Conservation (phyloP, 2,888 invertebrate genomes). For the Holacanthella duospinosa region DNA sequence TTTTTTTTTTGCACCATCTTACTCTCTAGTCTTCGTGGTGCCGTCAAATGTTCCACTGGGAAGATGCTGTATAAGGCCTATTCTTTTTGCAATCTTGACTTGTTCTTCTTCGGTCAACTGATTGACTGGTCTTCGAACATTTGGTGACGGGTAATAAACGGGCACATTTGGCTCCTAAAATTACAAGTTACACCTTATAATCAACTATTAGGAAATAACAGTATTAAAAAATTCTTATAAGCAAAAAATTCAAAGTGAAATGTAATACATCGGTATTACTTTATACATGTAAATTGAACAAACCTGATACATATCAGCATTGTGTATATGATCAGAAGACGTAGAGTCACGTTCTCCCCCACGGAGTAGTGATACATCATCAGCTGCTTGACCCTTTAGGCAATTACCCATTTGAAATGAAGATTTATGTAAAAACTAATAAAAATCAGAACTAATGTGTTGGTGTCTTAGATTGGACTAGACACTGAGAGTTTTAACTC, state of each 20-base stretch:
- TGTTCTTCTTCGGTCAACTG: constrained; percentile 70
- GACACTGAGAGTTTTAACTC: too few species aligned
- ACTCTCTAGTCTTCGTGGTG: constrained; percentile 66
- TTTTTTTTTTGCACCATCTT: too few species aligned
- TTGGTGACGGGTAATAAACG: constrained; percentile 57
- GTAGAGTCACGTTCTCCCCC: constrained; percentile 50
- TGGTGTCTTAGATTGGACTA: too few species aligned
- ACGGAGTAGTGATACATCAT: constrained; percentile 54
- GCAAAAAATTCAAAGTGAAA: too few species aligned
- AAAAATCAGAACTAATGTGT: too few species aligned
- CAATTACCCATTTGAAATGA: constrained; percentile 73
- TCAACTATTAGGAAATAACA: too few species aligned
- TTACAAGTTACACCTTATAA: neutral
- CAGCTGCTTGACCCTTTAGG: constrained; percentile 54
- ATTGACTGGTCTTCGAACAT: constrained; percentile 52
- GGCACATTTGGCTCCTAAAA: constrained; percentile 48
- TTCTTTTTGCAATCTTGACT: constrained; percentile 72
- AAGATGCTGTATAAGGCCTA: constrained; percentile 76
- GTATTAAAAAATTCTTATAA: too few species aligned
- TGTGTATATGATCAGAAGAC: constrained; percentile 49
- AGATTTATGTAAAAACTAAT: too few species aligned
- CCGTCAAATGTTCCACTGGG: constrained; percentile 76
- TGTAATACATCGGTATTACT: too few species aligned
- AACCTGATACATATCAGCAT: constrained; percentile 50
- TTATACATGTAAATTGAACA: neutral